These are phyloP conservation scores for Schizopygopsis malacanthus DNA, from an alignment of 2,797 vertebrate genomes.

Conservation along the genomic window DNA sequence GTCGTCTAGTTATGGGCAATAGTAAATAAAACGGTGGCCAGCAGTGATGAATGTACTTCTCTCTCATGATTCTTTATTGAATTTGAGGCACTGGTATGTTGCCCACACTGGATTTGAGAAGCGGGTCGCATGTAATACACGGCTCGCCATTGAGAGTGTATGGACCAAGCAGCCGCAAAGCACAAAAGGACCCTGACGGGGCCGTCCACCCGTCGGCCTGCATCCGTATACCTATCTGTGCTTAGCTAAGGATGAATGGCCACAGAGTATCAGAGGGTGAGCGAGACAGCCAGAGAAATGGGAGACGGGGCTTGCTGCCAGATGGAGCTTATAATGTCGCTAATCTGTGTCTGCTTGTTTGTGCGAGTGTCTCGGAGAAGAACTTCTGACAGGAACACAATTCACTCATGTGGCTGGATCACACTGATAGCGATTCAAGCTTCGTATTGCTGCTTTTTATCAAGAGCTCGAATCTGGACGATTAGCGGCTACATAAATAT, in stretches of 20 bases:
- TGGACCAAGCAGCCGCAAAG: not conserved
- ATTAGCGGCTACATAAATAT: slow-evolving; percentile 55
- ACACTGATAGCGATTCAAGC: slow-evolving; percentile 53
- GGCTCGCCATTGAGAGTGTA: slow-evolving; percentile 26
- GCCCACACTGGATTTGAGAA: slow-evolving; percentile 50
- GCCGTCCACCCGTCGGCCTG: slow-evolving; percentile 9
- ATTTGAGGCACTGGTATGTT: slow-evolving; percentile 25
- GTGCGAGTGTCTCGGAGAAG: slow-evolving; percentile 64
- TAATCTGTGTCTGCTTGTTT: slow-evolving; percentile 69
- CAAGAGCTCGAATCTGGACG: slow-evolving; percentile 52
- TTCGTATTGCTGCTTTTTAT: slow-evolving; percentile 45
- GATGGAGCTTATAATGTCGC: slow-evolving; percentile 63
- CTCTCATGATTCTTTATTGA: slow-evolving; percentile 47
- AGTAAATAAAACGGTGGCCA: slow-evolving; percentile 14
- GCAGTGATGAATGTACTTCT: slow-evolving; percentile 20
- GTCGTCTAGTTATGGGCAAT: not conserved
- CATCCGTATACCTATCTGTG: slow-evolving; percentile 48
- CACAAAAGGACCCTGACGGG: slow-evolving; percentile 50
- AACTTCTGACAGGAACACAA: slow-evolving; percentile 62
- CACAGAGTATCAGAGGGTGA: slow-evolving; percentile 39
- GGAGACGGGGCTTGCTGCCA: slow-evolving; percentile 41
- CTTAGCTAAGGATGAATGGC: slow-evolving; percentile 53
- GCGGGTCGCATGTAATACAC: slow-evolving; percentile 12
- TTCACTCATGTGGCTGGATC: slow-evolving; percentile 55
- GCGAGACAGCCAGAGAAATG: slow-evolving; percentile 22